Conservation (phyloP, 2,888 invertebrate genomes). For the Eilema caniola region DNA sequence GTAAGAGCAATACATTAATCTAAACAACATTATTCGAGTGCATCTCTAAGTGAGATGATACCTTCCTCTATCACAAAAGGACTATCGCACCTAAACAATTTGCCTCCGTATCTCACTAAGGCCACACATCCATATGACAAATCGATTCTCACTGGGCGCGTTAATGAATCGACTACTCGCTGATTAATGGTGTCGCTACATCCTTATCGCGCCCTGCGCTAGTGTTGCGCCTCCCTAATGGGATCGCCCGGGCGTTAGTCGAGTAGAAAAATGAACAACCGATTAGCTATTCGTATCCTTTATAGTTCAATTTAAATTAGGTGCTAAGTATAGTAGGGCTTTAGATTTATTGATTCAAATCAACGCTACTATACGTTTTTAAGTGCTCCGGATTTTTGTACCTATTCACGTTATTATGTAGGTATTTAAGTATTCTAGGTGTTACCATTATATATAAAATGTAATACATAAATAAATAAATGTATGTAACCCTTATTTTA, state of each 20-base stretch:
- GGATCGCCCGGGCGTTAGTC: constrained; percentile 69
- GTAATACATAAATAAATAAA: no score
- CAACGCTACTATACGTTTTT: no score
- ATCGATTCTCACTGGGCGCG: constrained; percentile 69
- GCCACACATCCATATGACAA: constrained; percentile 79
- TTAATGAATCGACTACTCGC: constrained; percentile 80
- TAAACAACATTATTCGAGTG: constrained; percentile 28
- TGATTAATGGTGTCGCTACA: constrained; percentile 81
- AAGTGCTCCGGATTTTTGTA: no score
- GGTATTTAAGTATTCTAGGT: no score
- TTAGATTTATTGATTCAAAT: background rate
- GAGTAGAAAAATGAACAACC: constrained; percentile 53
- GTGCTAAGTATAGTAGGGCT: constrained; percentile 4
- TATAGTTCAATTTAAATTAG: constrained; percentile 54
- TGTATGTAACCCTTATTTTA: no score
- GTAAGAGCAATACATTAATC: constrained; percentile 17
- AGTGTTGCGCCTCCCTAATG: constrained; percentile 78
- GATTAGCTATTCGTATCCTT: constrained; percentile 45
- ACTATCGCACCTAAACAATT: constrained; percentile 49
- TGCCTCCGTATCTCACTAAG: constrained; percentile 49
- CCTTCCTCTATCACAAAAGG: constrained; percentile 41
- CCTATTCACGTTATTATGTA: no score
- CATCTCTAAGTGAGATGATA: constrained; percentile 35
- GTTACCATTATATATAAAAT: no score
- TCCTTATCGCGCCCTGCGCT: constrained; percentile 69